phyloP scores from a whole-genome alignment of 2,888 invertebrate genomes.

The Drosophila formosana region DNA sequence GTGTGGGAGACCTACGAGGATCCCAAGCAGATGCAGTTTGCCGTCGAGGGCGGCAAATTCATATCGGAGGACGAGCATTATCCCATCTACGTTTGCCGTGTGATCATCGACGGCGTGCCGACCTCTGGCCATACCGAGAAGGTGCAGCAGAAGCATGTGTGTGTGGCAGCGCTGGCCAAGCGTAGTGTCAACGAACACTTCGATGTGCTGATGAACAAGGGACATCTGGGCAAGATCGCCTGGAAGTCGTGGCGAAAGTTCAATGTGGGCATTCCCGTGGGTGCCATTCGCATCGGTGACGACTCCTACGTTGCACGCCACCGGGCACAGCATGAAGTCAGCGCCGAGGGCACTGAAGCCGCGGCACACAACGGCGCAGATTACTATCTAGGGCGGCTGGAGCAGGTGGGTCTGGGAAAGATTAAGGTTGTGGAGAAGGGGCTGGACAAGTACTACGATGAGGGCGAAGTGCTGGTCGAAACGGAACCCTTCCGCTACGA shows the following conservation, averaged over 20 bases:
- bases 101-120: constrained; percentile 90
- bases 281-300: constrained; percentile 87
- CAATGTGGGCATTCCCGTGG: constrained; percentile 87
- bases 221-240: constrained; percentile 90
- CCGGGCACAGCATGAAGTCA: constrained; percentile 53
- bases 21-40: constrained; percentile 87
- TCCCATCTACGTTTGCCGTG: constrained; percentile 91
- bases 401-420: constrained; percentile 89
- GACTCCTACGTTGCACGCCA: constrained; percentile 86
- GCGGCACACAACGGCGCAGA: constrained; percentile 81
- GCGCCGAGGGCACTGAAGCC: constrained; percentile 39
- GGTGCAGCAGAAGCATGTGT: constrained; percentile 87
- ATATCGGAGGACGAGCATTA: constrained; percentile 83
- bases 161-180: constrained; percentile 88
- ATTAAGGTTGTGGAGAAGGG: constrained; percentile 89
- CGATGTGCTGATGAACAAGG: constrained; percentile 91
- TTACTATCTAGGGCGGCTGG: constrained; percentile 89
- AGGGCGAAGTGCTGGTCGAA: constrained; percentile 92
- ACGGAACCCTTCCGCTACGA: constrained; percentile 92
- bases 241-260: constrained; percentile 93
- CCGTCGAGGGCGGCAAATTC: constrained; percentile 88
- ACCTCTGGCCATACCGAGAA: constrained; percentile 88
- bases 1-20: constrained; percentile 89
- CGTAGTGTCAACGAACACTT: constrained; percentile 88
- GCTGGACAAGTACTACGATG: constrained; percentile 86